phyloP scores from a whole-genome alignment of 2,113 vertebrate genomes.

The Todiramphus saurophagus region DNA sequence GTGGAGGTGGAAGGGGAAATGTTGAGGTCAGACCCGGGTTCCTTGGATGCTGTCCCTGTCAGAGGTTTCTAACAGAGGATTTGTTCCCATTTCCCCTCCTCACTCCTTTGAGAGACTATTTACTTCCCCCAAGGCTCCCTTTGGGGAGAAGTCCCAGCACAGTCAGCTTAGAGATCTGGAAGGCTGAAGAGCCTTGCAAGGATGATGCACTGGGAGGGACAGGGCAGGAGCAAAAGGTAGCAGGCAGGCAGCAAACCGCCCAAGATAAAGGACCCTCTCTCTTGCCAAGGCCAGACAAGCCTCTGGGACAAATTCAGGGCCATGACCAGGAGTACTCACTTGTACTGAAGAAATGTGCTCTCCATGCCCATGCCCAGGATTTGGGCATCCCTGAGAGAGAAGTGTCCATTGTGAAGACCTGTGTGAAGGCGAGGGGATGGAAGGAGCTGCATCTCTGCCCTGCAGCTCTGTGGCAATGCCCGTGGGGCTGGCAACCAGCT shows the following conservation, averaged over 20 bases:
- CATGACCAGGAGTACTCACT: background rate
- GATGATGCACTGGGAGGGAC: accelerated
- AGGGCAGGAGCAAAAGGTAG: background rate
- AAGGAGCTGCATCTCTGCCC: background rate
- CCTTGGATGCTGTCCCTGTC: background rate
- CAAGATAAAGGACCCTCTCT: background rate
- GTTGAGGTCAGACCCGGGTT: background rate
- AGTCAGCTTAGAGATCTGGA: background rate
- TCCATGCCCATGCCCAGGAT: background rate
- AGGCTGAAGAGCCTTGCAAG: background rate
- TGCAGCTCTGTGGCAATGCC: background rate
- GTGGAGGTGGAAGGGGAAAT: background rate
- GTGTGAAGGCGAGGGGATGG: background rate
- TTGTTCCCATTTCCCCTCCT: background rate
- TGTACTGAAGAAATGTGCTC: background rate
- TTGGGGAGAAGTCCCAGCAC: background rate
- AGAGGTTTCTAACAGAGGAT: background rate
- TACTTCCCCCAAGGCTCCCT: background rate
- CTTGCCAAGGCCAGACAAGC: background rate
- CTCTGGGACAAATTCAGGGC: background rate
- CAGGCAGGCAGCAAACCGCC: background rate
- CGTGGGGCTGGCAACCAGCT: accelerated
- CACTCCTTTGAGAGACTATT: background rate
- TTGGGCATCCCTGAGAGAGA: background rate
- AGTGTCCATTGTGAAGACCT: background rate